Conservation (phyloP, 2,888 invertebrate species). For the Ganaspis brasiliensis region DNA sequence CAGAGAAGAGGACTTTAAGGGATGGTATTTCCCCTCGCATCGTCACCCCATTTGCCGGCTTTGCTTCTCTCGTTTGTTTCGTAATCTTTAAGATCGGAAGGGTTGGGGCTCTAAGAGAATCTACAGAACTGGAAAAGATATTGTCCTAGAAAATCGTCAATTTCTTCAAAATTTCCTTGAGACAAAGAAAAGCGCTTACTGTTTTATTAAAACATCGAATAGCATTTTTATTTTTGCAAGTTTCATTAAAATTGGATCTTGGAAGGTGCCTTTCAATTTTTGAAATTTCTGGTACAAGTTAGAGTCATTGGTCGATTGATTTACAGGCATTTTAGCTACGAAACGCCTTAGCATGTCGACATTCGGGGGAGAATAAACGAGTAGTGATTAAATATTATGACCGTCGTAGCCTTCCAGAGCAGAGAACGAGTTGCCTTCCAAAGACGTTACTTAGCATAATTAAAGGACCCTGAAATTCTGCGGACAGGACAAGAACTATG, state of each 20-base stretch:
- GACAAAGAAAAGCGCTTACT: neutral
- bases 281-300: neutral
- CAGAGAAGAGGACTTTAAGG: constrained; percentile 63
- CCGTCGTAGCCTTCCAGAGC: constrained; percentile 73
- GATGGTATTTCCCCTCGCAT: constrained; percentile 69
- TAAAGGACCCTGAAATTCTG: constrained; percentile 72
- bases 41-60: constrained; percentile 79
- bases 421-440: constrained; percentile 67
- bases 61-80: constrained; percentile 79
- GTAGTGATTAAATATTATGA: constrained; percentile 80
- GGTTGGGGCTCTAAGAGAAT: constrained; percentile 70
- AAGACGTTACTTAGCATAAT: constrained; percentile 79
- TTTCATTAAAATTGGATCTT: neutral
- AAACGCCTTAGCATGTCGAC: constrained; percentile 65
- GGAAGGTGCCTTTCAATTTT: neutral
- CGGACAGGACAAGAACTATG: constrained; percentile 60
- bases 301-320: constrained; percentile 66
- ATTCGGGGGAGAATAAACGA: constrained; percentile 74
- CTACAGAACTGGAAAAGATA: constrained; percentile 66
- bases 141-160: constrained; percentile 65
- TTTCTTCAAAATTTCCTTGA: neutral
- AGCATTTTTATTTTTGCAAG: neutral
- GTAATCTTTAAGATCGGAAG: constrained; percentile 80
- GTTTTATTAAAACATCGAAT: neutral
- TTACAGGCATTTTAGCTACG: constrained; percentile 57